Percentiles rank a stretch among this genome's conserved stretches.
These are phyloP conservation scores for Pristionchus entomophagus DNA, from an alignment of 2,888 invertebrate species.

Conservation along the genomic window DNA sequence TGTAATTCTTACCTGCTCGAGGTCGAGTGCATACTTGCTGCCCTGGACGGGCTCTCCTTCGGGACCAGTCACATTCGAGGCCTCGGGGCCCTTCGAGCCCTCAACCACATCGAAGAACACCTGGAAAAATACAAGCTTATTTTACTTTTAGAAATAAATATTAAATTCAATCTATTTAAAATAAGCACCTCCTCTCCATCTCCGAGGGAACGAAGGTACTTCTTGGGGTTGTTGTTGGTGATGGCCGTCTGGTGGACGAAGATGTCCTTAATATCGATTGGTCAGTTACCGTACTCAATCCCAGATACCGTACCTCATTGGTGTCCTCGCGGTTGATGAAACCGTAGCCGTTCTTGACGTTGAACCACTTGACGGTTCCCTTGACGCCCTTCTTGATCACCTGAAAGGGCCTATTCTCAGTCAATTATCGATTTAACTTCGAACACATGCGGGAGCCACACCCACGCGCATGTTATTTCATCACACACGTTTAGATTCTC, in stretches of 20 bases:
- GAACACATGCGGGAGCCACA: not conserved
- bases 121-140: not conserved
- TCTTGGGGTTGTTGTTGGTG: slow-evolving; percentile 90
- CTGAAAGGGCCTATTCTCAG: not conserved
- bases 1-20: slow-evolving; percentile 50
- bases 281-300: slow-evolving; percentile 88
- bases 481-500: not conserved
- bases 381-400: slow-evolving; percentile 82
- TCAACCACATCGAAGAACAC: slow-evolving; percentile 96
- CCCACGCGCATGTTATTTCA: not conserved
- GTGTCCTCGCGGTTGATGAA: slow-evolving; percentile 99
- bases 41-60: slow-evolving; percentile 94
- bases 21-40: slow-evolving; percentile 82
- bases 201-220: slow-evolving; percentile 94
- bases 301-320: not conserved
- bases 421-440: not conserved
- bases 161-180: not conserved
- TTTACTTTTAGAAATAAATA: not conserved
- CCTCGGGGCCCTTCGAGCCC: slow-evolving; percentile 84
- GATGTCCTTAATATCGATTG: slow-evolving; percentile 91
- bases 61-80: slow-evolving; percentile 97
- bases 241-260: slow-evolving; percentile 99
- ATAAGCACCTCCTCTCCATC: slow-evolving; percentile 71
- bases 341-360: slow-evolving; percentile 87
- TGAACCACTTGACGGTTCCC: slow-evolving; percentile 96